Base-by-base conservation (phyloP, 2,113 vertebrate genomes). In the Morphnarchus princeps region DNA sequence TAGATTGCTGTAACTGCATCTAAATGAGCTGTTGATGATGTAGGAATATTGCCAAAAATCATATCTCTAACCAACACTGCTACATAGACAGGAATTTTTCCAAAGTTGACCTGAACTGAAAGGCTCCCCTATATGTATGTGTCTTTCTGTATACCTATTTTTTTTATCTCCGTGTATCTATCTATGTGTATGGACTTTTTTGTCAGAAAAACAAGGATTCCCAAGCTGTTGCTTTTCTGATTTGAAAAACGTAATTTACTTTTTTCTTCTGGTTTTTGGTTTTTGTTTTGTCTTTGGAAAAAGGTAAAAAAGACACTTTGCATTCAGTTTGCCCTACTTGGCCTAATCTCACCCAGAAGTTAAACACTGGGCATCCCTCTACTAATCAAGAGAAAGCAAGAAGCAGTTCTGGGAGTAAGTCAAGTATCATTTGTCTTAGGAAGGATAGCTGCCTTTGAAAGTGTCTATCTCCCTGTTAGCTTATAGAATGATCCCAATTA, bases 401-500 rank as follows among this genome's bases (percentile, higher is more conserved):
- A 73, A 61, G 15, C 10, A 26, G 15, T 94, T 93, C 34, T 1
- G 1, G 32, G 15, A 67, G 5, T 36, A 63, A 71, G 17, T 57
- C 4, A 34, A 0, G 0, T 52, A 43, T 65, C 1, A 3, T 55
- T 87, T 82, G 5, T 54, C 13, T 65, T 87, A 34, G 36, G 47
- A 52, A 85, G 36, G 16, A 31, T 74, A 58, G 7, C 26, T 54
- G 34, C 31, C 32, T 82, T 88, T 67, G 47, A 28, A 71, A 45
- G 16, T 9, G 4, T 34, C 15, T 77, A 22, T 49, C 52, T 91
- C 28, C 24, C 16, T 18, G 8, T 50, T 63, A 40, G 16, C 24
- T 65, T 73, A 31, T 1, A 77, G 40, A 74, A 85, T 32, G 22
- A 28, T 6, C 19, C 40, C 13, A 76, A 45, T 67, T 42, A 90